Percentiles rank a stretch among this genome's conserved stretches.
Evolutionary conservation across 1,140 invertebrate genomes (phyloP).

Genomic region (Leptinotarsa undecemlineata): DNA sequence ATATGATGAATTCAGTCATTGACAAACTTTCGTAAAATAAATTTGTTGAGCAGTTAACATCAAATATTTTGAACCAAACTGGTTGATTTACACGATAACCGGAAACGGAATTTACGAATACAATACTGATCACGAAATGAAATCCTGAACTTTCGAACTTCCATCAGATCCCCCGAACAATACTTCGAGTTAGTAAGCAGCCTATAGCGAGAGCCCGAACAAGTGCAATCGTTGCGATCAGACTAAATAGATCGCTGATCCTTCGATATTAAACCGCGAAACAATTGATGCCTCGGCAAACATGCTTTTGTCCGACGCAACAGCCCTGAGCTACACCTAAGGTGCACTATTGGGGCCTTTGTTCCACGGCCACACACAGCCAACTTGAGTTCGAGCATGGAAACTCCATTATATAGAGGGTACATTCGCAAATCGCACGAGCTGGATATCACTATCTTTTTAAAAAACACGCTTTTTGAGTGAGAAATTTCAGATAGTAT

Average conservation of each 20-base stretch:
- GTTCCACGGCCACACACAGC: constrained; percentile 47
- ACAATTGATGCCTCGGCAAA: constrained; percentile 24
- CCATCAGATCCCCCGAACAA: not conserved
- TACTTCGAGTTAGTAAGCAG: not conserved
- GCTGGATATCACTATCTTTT: constrained; percentile 1
- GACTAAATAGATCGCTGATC: not conserved
- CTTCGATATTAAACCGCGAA: constrained; percentile 22
- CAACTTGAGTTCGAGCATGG: constrained; percentile 50
- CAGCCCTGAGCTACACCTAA: constrained; percentile 38
- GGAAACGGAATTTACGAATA: too few relatives aligned
- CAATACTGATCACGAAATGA: not conserved
- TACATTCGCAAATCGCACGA: constrained; percentile 47
- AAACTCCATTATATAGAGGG: constrained; percentile 52
- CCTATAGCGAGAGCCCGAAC: not conserved
- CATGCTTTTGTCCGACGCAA: constrained; percentile 24
- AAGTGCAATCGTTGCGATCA: constrained; percentile 2
- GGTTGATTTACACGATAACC: too few relatives aligned
- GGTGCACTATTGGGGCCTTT: constrained; percentile 47
- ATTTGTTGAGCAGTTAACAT: too few relatives aligned
- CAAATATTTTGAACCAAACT: too few relatives aligned
- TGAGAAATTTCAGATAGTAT: too few relatives aligned
- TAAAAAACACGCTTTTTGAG: too few relatives aligned
- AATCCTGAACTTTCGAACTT: not conserved
- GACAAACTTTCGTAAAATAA: too few relatives aligned
- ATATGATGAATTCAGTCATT: too few relatives aligned